phyloP scores from a whole-genome alignment of 2,113 vertebrate genomes.

The Excalfactoria chinensis region DNA sequence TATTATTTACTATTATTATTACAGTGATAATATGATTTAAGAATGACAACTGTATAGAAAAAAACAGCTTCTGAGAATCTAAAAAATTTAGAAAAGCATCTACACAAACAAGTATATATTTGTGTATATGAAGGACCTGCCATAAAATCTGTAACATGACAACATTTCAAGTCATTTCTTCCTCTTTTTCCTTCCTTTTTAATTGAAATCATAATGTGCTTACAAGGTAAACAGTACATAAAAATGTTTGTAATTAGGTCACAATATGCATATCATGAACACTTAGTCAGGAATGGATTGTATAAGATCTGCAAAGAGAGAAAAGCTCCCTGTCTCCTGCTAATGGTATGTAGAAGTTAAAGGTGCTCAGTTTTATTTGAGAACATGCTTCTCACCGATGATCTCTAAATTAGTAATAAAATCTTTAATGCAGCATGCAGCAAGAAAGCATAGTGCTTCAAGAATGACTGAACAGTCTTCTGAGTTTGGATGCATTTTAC shows the following conservation, averaged over 20 bases:
- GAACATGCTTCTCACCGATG: neutral
- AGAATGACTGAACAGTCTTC: neutral
- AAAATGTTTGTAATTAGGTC: neutral
- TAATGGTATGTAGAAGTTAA: neutral
- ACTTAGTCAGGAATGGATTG: neutral
- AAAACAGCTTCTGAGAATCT: neutral
- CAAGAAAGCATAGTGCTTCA: neutral
- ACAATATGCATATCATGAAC: neutral
- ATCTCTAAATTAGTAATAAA: neutral
- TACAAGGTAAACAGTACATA: neutral
- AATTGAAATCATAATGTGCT: neutral
- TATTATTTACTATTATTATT: neutral
- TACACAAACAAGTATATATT: neutral
- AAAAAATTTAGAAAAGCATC: neutral
- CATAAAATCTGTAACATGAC: neutral
- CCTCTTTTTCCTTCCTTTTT: too few species aligned
- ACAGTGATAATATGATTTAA: neutral
- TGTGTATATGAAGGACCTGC: fast-evolving
- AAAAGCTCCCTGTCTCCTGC: neutral
- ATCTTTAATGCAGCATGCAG: neutral
- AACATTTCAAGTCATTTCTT: neutral
- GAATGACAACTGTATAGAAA: neutral
- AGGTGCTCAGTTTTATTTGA: neutral
- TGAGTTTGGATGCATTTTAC: neutral
- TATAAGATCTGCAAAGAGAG: neutral